A percentile compares a stretch with the other conserved stretches of the same genome.
phyloP scores from a whole-genome alignment of 2,888 invertebrate species.

The Thumatha senex region DNA sequence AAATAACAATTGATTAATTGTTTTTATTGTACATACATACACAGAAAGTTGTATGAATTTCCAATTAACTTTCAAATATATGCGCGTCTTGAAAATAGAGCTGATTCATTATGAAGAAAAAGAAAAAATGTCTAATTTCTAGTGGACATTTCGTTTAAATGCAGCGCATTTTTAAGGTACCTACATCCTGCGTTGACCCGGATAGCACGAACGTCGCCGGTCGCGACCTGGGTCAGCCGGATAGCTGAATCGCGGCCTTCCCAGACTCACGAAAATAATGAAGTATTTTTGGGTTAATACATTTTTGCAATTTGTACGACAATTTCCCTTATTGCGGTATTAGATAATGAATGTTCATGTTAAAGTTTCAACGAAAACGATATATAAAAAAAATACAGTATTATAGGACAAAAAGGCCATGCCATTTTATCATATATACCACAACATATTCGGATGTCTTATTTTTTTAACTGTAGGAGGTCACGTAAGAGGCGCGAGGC shows the following conservation, averaged over 20 bases:
- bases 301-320: constrained; percentile 8
- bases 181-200: constrained; percentile 62
- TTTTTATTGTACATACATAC: neutral
- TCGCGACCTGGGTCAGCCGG: constrained; percentile 76
- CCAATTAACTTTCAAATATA: neutral
- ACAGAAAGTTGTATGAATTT: neutral
- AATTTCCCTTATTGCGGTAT: constrained; percentile 2
- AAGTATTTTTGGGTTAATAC: constrained; percentile 28
- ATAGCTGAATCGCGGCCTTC: constrained; percentile 62
- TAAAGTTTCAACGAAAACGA: no score
- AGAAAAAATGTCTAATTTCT: constrained; percentile 14
- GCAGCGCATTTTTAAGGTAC: constrained; percentile 29
- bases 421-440: constrained; percentile 22
- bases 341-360: neutral
- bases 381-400: no score
- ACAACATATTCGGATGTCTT: constrained; percentile 21
- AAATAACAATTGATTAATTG: constrained; percentile 4
- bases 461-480: constrained; percentile 32
- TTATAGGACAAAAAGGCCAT: no score
- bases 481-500: constrained; percentile 35
- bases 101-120: neutral
- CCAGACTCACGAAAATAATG: constrained; percentile 51
- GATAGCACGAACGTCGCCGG: constrained; percentile 78
- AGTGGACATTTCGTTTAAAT: constrained; percentile 40
- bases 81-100: neutral